These are phyloP conservation scores for Pocillopora verrucosa DNA, from an alignment of 64 coral and sea anemone species.

Conservation along the genomic window DNA sequence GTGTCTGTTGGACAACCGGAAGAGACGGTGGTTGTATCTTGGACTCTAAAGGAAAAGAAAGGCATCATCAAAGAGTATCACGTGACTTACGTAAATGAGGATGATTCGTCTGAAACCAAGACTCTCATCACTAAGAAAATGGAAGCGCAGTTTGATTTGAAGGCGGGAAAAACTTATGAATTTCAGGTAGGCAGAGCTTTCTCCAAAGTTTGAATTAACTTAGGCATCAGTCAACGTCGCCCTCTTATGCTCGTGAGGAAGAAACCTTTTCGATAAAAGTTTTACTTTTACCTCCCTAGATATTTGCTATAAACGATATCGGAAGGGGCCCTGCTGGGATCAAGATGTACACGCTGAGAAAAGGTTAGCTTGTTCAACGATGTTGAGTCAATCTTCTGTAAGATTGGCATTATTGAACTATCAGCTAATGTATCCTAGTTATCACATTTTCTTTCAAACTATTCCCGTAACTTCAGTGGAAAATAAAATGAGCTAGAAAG, in stretches of 20 bases:
- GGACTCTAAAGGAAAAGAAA: too few species aligned
- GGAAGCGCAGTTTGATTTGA: background rate
- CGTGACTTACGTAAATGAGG: background rate
- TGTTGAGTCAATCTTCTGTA: background rate
- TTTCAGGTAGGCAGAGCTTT: background rate
- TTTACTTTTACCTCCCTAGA: background rate
- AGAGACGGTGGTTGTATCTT: too few species aligned
- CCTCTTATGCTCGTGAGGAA: background rate
- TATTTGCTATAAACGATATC: background rate
- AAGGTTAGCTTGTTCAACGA: background rate
- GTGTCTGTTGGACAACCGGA: too few species aligned
- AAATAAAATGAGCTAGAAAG: too few species aligned
- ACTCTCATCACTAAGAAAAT: background rate
- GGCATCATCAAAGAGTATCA: constrained; percentile 36
- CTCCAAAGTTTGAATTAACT: background rate
- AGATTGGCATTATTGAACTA: background rate
- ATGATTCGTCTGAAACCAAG: background rate
- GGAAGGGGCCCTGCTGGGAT: background rate
- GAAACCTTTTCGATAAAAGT: background rate
- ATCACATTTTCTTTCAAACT: background rate
- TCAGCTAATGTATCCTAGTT: background rate
- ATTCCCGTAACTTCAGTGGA: too few species aligned
- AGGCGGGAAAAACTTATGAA: background rate
- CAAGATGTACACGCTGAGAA: background rate
- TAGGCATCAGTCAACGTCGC: too few species aligned